Conservation (phyloP, 2,888 invertebrate species). For the Cephus pygmeus region DNA sequence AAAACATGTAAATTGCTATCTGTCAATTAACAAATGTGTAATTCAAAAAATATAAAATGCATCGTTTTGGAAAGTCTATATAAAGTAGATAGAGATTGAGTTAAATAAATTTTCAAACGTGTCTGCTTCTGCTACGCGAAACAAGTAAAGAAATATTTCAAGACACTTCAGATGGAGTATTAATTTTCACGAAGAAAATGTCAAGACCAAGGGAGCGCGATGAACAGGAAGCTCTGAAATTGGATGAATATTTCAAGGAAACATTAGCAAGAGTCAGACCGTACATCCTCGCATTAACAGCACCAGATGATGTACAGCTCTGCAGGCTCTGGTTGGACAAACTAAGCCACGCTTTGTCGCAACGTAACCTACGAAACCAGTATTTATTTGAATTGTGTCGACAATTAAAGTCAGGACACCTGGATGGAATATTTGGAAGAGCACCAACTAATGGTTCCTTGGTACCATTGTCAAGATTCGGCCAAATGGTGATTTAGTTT, state of each 20-base stretch:
- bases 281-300: slow-evolving; percentile 38
- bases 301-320: slow-evolving; percentile 36
- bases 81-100: slow-evolving; percentile 13
- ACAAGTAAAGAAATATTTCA: background rate
- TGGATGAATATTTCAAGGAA: slow-evolving; percentile 51
- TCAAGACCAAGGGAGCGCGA: slow-evolving; percentile 37
- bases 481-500: slow-evolving; percentile 38
- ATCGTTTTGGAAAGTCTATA: background rate
- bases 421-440: slow-evolving; percentile 43
- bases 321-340: slow-evolving; percentile 56
- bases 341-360: slow-evolving; percentile 40
- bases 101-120: slow-evolving; percentile 2
- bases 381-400: slow-evolving; percentile 51
- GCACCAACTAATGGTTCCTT: slow-evolving; percentile 47
- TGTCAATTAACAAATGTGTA: background rate
- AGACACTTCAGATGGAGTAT: background rate
- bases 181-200: slow-evolving; percentile 30
- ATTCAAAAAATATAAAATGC: background rate
- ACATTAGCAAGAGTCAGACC: slow-evolving; percentile 43
- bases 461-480: slow-evolving; percentile 30
- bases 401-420: slow-evolving; percentile 44
- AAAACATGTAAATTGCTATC: background rate
- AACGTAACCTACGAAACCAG: slow-evolving; percentile 51
- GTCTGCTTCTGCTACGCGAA: background rate
- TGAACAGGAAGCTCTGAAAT: slow-evolving; percentile 42